Evolutionary conservation across 2,888 invertebrate species (phyloP), one percentile per base, ranked within the genome.

Genomic region (Acronicta leporina): DNA sequence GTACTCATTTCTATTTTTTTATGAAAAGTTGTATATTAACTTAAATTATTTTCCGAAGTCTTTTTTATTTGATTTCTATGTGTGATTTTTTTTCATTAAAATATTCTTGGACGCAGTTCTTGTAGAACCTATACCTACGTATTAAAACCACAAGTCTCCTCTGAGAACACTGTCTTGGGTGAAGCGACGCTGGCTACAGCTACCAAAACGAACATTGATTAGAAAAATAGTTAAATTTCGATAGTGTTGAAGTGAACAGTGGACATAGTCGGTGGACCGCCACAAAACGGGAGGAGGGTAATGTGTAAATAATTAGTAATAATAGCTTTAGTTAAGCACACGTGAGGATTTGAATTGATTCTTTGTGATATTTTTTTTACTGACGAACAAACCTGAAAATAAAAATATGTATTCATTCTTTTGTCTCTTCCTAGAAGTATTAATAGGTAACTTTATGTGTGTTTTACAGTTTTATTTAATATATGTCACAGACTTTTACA

Each of bases 141-240:
- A 13, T 42, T 5, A 9, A 69, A 72, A 70, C 66, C 66, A 74
- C 56, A 51, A 56, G 47, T 61, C 82, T 90, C 86, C 85, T 86
- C 80, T 84, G 84, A 87, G 92, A 92, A 92, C 90, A 92, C 90
- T 91, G 94, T 91, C 91, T 89, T 82, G 82, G 92, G 88, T 94
- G 87, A 91, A 90, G 92, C 91, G 85, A 75, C 80, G 92, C 90
- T 89, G 88, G 81, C 75, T 68, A 72, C 79, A 80, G 79, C 75
- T 68, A 64, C 83, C 61, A 73, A 78, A 77, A 80, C 72, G 78
- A 81, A 86, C 84, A 77, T 76, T 80, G 59, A 69, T 71, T 83
- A 81, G 83, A 82, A 81, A 81, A 73, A 80, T 84, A 88, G 91
- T 89, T 89, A 84, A 83, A 81, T 83, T 83, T 80, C 63, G 27